phyloP scores from a whole-genome alignment of 2,797 vertebrate species.

The Myioborus miniatus region DNA sequence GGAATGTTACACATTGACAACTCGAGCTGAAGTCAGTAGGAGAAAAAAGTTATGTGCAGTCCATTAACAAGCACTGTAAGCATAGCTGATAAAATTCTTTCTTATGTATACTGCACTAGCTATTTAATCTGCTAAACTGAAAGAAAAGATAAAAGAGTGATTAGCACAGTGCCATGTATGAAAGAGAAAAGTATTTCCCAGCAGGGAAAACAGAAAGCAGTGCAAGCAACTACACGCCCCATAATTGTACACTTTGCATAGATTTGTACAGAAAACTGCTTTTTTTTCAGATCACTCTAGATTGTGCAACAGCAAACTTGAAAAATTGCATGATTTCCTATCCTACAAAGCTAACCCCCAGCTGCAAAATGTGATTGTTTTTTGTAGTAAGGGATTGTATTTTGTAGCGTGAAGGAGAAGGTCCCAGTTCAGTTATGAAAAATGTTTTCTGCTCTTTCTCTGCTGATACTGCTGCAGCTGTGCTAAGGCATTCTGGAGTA shows the following conservation, averaged over 20 bases:
- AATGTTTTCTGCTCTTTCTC: not conserved
- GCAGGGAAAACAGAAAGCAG: not conserved
- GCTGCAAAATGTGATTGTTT: not conserved
- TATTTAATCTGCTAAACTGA: not conserved
- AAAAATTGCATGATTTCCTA: not conserved
- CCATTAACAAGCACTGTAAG: not conserved
- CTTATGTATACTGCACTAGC: not conserved
- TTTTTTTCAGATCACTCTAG: not conserved
- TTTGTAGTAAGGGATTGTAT: not conserved
- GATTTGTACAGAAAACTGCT: not conserved
- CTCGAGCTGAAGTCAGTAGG: not conserved
- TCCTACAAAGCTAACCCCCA: not conserved
- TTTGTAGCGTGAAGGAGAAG: not conserved
- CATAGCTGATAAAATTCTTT: not conserved
- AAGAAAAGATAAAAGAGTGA: conserved; percentile 2
- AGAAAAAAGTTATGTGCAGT: not conserved
- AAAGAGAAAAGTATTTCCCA: not conserved
- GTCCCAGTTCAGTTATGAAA: not conserved
- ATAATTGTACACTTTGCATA: not conserved
- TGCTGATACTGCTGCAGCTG: not conserved
- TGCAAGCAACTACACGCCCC: not conserved
- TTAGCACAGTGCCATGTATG: not conserved
- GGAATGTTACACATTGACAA: not conserved
- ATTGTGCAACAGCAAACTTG: not conserved
- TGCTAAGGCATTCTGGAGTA: not conserved